Conservation (phyloP, 2,113 vertebrate genomes). For the Zosterops japonicus region DNA sequence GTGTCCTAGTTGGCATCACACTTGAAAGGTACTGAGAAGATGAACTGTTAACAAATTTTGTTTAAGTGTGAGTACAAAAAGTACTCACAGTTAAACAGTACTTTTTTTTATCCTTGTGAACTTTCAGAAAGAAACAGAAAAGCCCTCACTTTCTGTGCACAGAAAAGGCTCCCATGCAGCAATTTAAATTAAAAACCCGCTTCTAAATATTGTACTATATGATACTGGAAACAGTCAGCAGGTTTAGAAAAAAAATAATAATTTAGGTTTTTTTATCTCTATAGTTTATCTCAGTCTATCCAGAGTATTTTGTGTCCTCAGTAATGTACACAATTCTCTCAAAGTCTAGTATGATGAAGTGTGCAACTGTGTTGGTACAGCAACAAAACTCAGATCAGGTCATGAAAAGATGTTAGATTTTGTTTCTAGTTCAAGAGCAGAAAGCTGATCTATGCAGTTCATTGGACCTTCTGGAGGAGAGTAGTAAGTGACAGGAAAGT, state of each 20-base stretch:
- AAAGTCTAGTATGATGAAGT: background rate
- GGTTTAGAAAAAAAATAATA: background rate
- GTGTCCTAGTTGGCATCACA: background rate
- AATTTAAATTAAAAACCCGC: background rate
- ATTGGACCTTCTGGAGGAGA: background rate
- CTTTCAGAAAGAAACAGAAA: background rate
- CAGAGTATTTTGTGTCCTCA: background rate
- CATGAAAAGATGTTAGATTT: background rate
- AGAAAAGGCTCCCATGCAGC: background rate
- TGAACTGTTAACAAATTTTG: background rate
- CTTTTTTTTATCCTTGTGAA: background rate
- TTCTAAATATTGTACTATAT: background rate
- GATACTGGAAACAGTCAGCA: background rate
- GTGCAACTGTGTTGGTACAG: background rate
- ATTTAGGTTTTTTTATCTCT: background rate
- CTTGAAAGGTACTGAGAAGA: background rate
- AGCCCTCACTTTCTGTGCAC: background rate
- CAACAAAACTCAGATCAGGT: background rate
- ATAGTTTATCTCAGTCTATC: background rate
- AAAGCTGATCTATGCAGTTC: background rate
- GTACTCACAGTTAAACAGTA: no score
- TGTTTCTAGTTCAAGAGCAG: background rate
- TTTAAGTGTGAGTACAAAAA: background rate
- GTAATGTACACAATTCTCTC: background rate
- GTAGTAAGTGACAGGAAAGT: background rate